A percentile compares a stretch with the other conserved stretches of the same genome.
Evolutionary conservation across 2,797 vertebrate species (phyloP).

Genomic region (Rhabdophis nuchalis): DNA sequence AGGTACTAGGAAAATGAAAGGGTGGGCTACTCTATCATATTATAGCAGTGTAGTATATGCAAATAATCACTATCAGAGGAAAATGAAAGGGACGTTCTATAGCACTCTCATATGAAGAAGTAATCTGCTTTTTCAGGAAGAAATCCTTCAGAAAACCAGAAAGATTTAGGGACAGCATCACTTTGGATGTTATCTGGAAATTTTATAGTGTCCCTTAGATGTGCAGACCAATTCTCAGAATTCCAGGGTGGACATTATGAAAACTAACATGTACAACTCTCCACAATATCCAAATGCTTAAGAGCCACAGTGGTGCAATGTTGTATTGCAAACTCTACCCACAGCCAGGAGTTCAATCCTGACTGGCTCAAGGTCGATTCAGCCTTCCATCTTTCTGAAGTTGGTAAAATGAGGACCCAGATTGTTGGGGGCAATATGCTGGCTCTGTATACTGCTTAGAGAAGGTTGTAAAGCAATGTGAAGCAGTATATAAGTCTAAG

Average conservation of each 20-base stretch:
- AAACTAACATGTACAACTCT: neutral
- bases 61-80: neutral
- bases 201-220: neutral
- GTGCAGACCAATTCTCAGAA: neutral
- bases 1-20: neutral
- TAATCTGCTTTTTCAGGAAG: neutral
- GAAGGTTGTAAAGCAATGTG: neutral
- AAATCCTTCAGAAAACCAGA: neutral
- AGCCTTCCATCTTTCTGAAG: neutral
- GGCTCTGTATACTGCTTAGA: neutral
- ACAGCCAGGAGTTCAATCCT: neutral
- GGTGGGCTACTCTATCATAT: neutral
- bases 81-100: neutral
- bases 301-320: neutral
- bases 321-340: neutral
- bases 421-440: neutral
- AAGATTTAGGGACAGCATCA: neutral
- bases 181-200: neutral
- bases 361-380: neutral
- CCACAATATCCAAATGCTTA: neutral
- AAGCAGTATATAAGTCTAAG: neutral
- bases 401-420: neutral
- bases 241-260: neutral
- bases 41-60: neutral
- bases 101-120: neutral